Evolutionary conservation across 1,140 invertebrate species (phyloP), one percentile per base, ranked within the genome.

Genomic region (Bombus impatiens): DNA sequence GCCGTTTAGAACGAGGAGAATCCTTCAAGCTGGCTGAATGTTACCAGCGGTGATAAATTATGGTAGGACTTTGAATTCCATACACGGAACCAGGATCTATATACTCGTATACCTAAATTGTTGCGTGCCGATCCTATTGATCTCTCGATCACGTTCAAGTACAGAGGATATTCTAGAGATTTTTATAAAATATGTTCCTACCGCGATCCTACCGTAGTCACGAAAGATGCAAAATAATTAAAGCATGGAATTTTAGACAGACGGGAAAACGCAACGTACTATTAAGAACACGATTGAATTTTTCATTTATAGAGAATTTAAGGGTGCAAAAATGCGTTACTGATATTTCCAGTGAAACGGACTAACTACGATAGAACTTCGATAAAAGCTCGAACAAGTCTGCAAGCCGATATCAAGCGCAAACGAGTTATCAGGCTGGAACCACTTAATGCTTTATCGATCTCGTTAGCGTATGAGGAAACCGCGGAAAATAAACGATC

Each of bases 31-130:
- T 53, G 76, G 84, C 67, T 80, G 62, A 71, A 68, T 71, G 88
- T 80, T 86, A 83, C 88, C 74, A 76, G 70, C 81, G 40, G 77
- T 83, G 89, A 89, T 90, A 89, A 90, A 90, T 90, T 90, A 89
- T 89, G 79, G 79, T 80, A 78, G 86, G 88, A 90, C 88, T 90
- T 90, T 84, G 88, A 89, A 89, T 90, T 90, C 88, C 89, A 87
- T 87, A 89, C 82, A 87, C 76, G 88, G 65, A 42, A 47, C 57
- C 67, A 28, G 37, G 35, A 81, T 86, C 42, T 78, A 70, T 87
- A 84, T 87, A 87, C 74, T 42, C n/a, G 13, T 35, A 13, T 9
- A 13, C 28, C 3, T 87, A 84, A 80, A 84, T 74, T 82, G 78
- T 87, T 87, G 88, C 86, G 84, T 86, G 78, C 40, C 80, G 75